A percentile compares a stretch with the other conserved stretches of the same genome.
Evolutionary conservation across 2,113 vertebrate species (phyloP).

Genomic region (Cyanoliseus patagonus): DNA sequence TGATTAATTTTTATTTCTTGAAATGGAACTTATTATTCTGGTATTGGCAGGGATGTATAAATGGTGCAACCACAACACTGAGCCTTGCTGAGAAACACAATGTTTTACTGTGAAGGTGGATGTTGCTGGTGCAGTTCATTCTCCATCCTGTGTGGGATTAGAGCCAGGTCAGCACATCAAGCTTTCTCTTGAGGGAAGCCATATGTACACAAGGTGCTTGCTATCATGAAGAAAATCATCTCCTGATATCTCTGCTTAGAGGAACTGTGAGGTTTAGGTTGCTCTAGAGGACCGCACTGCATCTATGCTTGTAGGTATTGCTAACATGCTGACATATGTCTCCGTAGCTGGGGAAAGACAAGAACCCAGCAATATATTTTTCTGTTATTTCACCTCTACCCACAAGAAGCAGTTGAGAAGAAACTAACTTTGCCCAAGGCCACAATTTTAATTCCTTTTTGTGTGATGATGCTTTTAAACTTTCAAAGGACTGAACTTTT

Average conservation of each 20-base stretch:
- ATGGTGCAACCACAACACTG: neutral
- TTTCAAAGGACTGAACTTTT: neutral
- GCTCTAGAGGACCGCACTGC: neutral
- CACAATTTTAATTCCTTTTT: neutral
- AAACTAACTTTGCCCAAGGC: accelerated
- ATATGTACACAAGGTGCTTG: neutral
- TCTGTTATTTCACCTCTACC: neutral
- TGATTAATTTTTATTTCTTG: neutral
- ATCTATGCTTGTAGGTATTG: neutral
- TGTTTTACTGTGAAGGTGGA: neutral
- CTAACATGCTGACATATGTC: accelerated
- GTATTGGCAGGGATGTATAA: neutral
- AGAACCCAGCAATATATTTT: neutral
- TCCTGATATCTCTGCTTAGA: neutral
- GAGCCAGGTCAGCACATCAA: neutral
- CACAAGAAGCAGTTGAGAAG: neutral
- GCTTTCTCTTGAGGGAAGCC: neutral
- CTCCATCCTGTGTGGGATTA: neutral
- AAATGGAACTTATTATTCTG: neutral
- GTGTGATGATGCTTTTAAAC: neutral
- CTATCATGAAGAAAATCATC: neutral
- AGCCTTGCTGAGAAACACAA: neutral
- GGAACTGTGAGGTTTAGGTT: neutral
- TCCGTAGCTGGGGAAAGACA: neutral
- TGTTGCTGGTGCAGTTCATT: neutral